phyloP scores from a whole-genome alignment of 2,888 invertebrate species.

The Mimachlamys varia region DNA sequence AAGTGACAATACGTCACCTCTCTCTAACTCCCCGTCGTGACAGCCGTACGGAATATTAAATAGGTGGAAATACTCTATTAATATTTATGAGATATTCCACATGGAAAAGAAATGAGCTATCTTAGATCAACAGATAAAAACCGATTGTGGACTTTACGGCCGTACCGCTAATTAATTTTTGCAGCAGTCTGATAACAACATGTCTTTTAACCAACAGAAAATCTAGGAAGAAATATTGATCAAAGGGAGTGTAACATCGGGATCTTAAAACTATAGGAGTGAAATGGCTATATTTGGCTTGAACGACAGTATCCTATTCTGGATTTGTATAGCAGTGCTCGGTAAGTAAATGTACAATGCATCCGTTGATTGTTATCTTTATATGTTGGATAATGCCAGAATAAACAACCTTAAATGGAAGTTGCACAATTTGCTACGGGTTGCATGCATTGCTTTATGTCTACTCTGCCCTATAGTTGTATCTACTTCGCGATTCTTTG shows the following conservation, averaged over 20 bases:
- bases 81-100: background rate
- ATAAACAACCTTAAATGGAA: too few species aligned
- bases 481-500: too few species aligned
- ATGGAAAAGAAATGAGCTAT: background rate
- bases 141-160: background rate
- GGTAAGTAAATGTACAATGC: background rate
- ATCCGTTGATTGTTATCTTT: too few species aligned
- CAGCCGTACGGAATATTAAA: constrained; percentile 7
- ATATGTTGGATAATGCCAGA: too few species aligned
- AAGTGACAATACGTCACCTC: background rate
- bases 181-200: background rate
- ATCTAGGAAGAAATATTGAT: background rate
- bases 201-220: background rate
- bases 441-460: too few species aligned
- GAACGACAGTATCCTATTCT: background rate
- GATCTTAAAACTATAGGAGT: background rate
- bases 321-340: background rate
- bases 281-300: background rate
- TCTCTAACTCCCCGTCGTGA: background rate
- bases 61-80: background rate
- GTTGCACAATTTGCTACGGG: too few species aligned
- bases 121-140: background rate
- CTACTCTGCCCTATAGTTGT: too few species aligned
- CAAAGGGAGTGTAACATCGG: background rate
- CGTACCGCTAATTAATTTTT: background rate